Conservation (phyloP, 37 sponge, comb jelly and placozoan species). For the Chondrosia reniformis region DNA sequence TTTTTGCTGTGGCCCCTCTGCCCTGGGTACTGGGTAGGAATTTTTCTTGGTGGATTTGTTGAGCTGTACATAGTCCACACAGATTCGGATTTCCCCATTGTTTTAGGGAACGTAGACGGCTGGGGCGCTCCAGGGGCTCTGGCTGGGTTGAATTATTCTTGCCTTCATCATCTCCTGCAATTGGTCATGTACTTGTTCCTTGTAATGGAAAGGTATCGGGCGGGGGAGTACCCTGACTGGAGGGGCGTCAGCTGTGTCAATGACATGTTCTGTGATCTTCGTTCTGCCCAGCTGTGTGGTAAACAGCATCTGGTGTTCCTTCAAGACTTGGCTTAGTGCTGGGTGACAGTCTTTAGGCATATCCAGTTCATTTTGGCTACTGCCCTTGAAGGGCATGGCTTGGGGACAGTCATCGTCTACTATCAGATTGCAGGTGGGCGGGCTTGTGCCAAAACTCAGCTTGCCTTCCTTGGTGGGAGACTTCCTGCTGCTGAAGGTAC, state of each 20-base stretch:
- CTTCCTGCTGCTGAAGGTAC: neutral
- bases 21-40: constrained; percentile 14
- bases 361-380: neutral
- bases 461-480: neutral
- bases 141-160: neutral
- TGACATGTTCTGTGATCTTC: neutral
- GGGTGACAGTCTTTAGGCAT: constrained; percentile 2
- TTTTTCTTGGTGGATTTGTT: constrained; percentile 9
- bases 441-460: neutral
- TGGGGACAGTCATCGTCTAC: neutral
- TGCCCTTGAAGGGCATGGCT: neutral
- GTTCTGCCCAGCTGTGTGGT: neutral
- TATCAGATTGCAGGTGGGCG: neutral
- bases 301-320: neutral
- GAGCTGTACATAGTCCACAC: constrained; percentile 7
- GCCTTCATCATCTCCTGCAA: neutral
- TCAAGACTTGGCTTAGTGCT: neutral
- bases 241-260: neutral
- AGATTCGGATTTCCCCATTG: constrained; percentile 14
- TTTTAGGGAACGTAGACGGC: neutral
- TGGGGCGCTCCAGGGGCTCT: neutral
- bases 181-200: neutral
- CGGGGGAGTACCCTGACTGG: constrained; percentile 10
- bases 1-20: constrained; percentile 9
- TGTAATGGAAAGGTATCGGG: constrained; percentile 15